phyloP scores from a whole-genome alignment of 2,797 vertebrate species.

The Sebastes cheni region DNA sequence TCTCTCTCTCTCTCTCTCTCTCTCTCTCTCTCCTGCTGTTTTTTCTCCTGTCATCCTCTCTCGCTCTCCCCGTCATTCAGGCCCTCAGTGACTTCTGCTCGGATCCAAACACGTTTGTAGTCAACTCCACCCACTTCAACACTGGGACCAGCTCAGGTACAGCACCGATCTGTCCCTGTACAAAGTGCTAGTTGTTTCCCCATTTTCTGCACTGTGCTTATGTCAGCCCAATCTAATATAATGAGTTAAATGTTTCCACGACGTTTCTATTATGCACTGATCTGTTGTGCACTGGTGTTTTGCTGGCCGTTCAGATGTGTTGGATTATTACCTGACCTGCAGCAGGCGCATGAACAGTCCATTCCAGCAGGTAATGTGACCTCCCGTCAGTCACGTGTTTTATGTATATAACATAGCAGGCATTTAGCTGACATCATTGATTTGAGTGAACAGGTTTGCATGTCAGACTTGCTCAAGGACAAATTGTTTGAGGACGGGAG shows the following conservation, averaged over 20 bases:
- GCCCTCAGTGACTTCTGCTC: conserved; percentile 93
- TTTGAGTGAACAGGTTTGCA: conserved; percentile 14
- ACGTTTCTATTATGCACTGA: conserved; percentile 40
- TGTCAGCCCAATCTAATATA: conserved; percentile 42
- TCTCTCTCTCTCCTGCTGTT: background rate
- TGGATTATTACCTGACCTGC: conserved; percentile 94
- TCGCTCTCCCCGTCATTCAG: conserved; percentile 67
- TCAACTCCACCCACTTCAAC: conserved; percentile 91
- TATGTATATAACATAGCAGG: background rate
- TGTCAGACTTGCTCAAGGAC: conserved; percentile 29
- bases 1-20: background rate
- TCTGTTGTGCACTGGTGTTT: conserved; percentile 53
- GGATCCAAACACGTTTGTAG: conserved; percentile 87
- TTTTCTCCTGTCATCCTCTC: conserved; percentile 24
- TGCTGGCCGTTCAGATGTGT: conserved; percentile 83
- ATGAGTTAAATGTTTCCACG: conserved; percentile 31
- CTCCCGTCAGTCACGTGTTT: conserved; percentile 4
- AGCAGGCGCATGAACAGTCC: conserved; percentile 87
- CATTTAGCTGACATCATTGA: conserved; percentile 13
- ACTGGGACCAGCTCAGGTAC: conserved; percentile 89
- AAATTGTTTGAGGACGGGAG: conserved; percentile 15
- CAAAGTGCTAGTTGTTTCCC: conserved; percentile 15
- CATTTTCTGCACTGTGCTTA: conserved; percentile 11
- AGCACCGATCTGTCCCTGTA: background rate
- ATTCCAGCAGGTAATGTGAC: conserved; percentile 89